Base-by-base conservation (phyloP, 2,888 invertebrate genomes). In the Ctena decussata region DNA sequence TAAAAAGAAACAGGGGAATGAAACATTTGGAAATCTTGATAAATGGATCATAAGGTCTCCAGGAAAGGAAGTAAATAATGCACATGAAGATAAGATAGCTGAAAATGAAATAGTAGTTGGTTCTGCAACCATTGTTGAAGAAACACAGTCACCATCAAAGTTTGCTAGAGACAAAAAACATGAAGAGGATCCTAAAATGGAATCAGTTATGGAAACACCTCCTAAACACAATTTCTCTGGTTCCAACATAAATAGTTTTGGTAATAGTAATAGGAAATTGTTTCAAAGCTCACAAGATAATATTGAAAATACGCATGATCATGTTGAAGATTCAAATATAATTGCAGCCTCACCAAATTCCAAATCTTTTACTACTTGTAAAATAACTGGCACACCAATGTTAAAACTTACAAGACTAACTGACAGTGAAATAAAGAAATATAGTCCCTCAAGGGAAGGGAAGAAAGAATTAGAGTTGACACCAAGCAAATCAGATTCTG, bases 141-240 rank as follows among this genome's bases (percentile, higher is more conserved):
- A 94, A 73, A 94, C 94, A 0, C 93, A 92, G 73, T 93, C 93
- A 2, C 94, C 94, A 8, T 82, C 85, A n/a, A 91, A 91, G 65
- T 85, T 90, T 65, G 69, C 35, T 0, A 49, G 77, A 74, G 80
- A 73, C 30, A 75, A n/a, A 27, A 75, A n/a, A 27, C 37, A 74
- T 65, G 74, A 73, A 27, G 44, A 24, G n/a, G 49, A 49, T 27
- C 70, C 21, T 12, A 72, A 73, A 24, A 77, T 76, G 0, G 80
- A 84, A 3, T 90, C 92, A 0, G 83, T 94, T n/a, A 85, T 89
- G 78, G 92, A 92, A 88, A 93, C 93, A 2, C 93, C 93, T 21
- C 86, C 88, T 0, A 92, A 89, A 27, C 76, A 87, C 73, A 72
- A 84, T 57, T 79, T 86, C 6, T 85, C 85, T 65, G 79, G 80